These are phyloP conservation scores for Caenorhabditis wallacei DNA, from an alignment of 2,888 invertebrate species.

Conservation along the genomic window DNA sequence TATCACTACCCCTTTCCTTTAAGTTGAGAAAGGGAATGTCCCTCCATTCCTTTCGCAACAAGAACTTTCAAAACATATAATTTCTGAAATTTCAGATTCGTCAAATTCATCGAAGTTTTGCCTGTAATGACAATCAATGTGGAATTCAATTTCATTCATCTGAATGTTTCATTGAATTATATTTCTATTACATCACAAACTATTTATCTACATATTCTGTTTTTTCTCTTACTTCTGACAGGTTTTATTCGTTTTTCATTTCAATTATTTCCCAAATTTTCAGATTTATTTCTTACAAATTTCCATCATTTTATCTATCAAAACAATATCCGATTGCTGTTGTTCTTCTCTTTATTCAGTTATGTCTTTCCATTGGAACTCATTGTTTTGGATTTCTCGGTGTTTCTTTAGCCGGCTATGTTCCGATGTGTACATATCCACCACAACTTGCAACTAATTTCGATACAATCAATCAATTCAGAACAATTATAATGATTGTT, in stretches of 20 bases:
- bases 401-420: slow-evolving; percentile 28
- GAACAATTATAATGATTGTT: background rate
- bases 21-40: too few species aligned
- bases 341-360: slow-evolving; percentile 11
- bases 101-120: slow-evolving; percentile 9
- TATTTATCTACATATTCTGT: slow-evolving; percentile 17
- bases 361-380: slow-evolving; percentile 8
- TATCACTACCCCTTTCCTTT: too few species aligned
- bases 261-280: background rate
- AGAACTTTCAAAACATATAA: too few species aligned
- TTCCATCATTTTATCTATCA: background rate
- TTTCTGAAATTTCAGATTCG: slow-evolving; percentile 13
- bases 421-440: slow-evolving; percentile 43
- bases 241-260: background rate
- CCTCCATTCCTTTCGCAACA: too few species aligned
- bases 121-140: background rate
- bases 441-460: background rate
- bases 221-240: slow-evolving; percentile 15
- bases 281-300: slow-evolving; percentile 14
- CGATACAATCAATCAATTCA: background rate
- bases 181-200: slow-evolving; percentile 30
- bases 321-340: background rate
- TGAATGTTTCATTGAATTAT: slow-evolving; percentile 11
- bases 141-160: slow-evolving; percentile 17
- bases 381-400: slow-evolving; percentile 8